Base-by-base conservation (phyloP, 2,797 vertebrate species). In the Cynopterus sphinx region DNA sequence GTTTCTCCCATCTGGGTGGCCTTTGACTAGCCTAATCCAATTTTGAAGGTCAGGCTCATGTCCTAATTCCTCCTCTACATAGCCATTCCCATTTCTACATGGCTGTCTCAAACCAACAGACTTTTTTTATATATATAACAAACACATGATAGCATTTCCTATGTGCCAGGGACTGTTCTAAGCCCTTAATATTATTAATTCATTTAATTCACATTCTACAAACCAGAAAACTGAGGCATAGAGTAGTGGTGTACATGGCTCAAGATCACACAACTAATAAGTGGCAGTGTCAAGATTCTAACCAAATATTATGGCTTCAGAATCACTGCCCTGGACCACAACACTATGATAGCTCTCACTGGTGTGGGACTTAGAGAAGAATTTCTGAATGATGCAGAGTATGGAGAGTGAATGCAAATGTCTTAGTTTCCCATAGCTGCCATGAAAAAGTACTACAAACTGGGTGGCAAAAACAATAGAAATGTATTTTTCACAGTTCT, bases 211-310 rank as follows among this genome's bases (percentile, higher is more conserved):
- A 61, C 77, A 57, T 71, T 81, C 55, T 41, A 49, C 0, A 33
- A n/a, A 24, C 94, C 55, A 95, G 26, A 82, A 84, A 95, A 68
- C 88, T 61, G 53, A 96, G 77, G 55, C 41, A 61, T 8, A 55
- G 67, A 92, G 67, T 28, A 24, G 16, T 28, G 55, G 17, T 55
- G 53, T 71, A 65, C 70, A 3, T 51, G 86, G 59, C 5, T 73
- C 68, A 87, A 78, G 71, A 41, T 68, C 75, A 74, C 81, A 90
- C 22, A 84, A 24, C 85, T 87, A 46, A 70, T 21, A 22, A 70
- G 39, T 51, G 46, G 24, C 33, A 86, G 36, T 63, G 21, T 61
- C 43, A 82, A 83, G 11, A 74, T 39, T 84, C 33, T 83, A 91
- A 77, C 24, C 41, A 55, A 75, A 31, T 53, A 61, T 71, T 71